Percentiles rank a stretch among this genome's conserved stretches.
phyloP scores from a whole-genome alignment of 2,888 invertebrate genomes.

The Leptothorax acervorum region DNA sequence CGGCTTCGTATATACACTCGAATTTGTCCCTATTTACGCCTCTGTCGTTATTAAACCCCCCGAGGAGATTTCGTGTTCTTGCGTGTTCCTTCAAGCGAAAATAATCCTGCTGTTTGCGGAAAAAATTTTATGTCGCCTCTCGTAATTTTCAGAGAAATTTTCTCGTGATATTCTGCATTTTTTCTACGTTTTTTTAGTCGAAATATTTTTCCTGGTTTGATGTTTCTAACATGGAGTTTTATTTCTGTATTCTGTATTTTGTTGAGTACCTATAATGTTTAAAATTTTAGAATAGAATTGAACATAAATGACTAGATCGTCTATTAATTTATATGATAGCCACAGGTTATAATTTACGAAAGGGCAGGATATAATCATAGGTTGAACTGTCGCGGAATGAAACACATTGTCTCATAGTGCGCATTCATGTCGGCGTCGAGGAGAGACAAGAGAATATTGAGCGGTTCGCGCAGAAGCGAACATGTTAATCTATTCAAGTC shows the following conservation, averaged over 20 bases:
- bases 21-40: not conserved
- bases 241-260: not conserved
- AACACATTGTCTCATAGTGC: not conserved
- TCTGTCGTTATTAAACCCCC: not conserved
- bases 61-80: not conserved
- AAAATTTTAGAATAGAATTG: not conserved
- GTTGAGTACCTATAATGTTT: not conserved
- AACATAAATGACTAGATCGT: not conserved
- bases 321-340: not conserved
- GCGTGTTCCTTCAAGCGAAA: not conserved
- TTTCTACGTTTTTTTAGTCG: not conserved
- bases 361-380: slow-evolving; percentile 9
- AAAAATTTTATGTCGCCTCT: not conserved
- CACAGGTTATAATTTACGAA: not conserved
- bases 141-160: not conserved
- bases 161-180: not conserved
- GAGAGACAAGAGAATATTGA: slow-evolving; percentile 28
- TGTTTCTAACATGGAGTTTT: not conserved
- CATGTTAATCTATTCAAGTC: slow-evolving; percentile 16
- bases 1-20: not conserved
- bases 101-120: not conserved
- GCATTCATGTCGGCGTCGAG: not conserved
- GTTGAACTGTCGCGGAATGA: slow-evolving; percentile 8
- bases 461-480: not conserved
- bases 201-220: slow-evolving; percentile 4